Conservation (phyloP, 2,888 invertebrate genomes). For the Machimus atricapillus region DNA sequence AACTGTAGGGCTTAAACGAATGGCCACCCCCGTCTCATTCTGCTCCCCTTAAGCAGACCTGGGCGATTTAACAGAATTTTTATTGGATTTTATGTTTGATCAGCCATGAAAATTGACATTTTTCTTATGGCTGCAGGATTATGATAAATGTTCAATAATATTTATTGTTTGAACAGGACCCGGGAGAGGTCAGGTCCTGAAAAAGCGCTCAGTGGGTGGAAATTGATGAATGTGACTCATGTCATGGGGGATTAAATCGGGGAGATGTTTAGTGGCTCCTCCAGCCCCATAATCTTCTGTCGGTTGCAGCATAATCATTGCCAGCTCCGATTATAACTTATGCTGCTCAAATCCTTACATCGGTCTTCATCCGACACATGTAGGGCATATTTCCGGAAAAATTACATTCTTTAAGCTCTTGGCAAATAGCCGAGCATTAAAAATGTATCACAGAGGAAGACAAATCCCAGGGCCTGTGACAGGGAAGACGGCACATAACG, state of each 20-base stretch:
- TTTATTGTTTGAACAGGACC: constrained; percentile 38
- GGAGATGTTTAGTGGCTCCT: neutral
- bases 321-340: constrained; percentile 17
- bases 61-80: constrained; percentile 34
- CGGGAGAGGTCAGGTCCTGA: neutral
- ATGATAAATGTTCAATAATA: constrained; percentile 36
- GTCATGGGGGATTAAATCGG: neutral
- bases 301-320: neutral
- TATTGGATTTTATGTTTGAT: constrained; percentile 41
- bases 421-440: constrained; percentile 39
- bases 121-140: constrained; percentile 21
- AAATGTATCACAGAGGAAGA: constrained; percentile 35
- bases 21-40: neutral
- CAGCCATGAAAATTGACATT: constrained; percentile 39
- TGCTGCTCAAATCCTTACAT: neutral
- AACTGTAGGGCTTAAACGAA: neutral
- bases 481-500: constrained; percentile 4
- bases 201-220: neutral
- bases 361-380: neutral
- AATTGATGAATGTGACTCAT: constrained; percentile 24
- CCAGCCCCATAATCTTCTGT: neutral
- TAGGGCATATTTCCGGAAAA: neutral
- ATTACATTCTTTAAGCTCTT: constrained; percentile 37
- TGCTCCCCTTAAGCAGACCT: neutral
- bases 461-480: constrained; percentile 7